Base-by-base conservation (phyloP, 2,113 vertebrate genomes). In the Lamprologus tigripictilis region DNA sequence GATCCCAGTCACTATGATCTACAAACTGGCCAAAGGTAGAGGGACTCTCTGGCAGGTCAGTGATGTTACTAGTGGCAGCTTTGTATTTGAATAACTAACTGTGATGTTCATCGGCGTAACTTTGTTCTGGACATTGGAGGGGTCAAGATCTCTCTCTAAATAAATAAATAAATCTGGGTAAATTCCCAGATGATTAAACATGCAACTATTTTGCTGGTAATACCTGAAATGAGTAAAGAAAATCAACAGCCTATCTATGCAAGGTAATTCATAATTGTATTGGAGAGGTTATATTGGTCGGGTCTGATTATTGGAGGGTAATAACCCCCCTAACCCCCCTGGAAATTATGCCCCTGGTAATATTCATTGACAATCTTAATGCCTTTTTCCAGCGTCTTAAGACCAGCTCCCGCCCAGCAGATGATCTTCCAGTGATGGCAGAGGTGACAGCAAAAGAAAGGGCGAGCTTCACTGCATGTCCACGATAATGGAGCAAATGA, bases 41-140 rank as follows among this genome's bases (percentile, higher is more conserved):
- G 96, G 95, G 31, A 92, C 80, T 53, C 58, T 96, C 11, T 91
- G 86, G 92, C 90, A 96, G 94, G 96, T 96, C 49, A 85, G 92
- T 91, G 58, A 9, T 42, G n/a, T 83, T 57, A 28, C 78, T n/a
- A 47, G 10, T 33, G 4, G 17, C 45, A n/a, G 82, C 13, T 55
- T 81, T 76, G 23, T 28, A 4, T 49, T 76, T 76, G 23, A 49
- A 49, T 49, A 76, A 28, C 16, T 8, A 76, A 8, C 4, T 49
- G 16, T 76, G 16, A 76, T 31, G 9, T 49, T 80, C 13, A 58
- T 58, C 3, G 1, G 26, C 0, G 5, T 31, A 58, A 58, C 26
- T 58, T 58, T 17, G 26, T 17, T 16, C 55, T 58, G 55, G 9
- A 58, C 14, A 58, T 58, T 58, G 55, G 55, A 31, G 55, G 26